Percentiles rank a stretch among this genome's conserved stretches.
These are phyloP conservation scores for Silurus meridionalis DNA, from an alignment of 2,113 vertebrate genomes.

Conservation along the genomic window DNA sequence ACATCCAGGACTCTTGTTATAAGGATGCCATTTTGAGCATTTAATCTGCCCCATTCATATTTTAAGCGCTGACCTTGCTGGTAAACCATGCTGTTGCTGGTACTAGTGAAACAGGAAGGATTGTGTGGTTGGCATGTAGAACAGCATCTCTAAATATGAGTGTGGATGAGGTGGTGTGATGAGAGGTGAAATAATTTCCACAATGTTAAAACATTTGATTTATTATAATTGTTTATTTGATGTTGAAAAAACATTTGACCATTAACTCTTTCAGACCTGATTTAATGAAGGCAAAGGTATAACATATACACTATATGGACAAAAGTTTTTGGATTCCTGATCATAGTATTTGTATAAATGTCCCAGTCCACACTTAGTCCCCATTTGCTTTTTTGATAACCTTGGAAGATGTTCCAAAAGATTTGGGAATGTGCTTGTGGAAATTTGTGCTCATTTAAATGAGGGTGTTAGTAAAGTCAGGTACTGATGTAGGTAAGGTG, in stretches of 20 bases:
- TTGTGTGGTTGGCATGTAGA: conserved; percentile 43
- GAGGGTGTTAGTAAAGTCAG: too few species aligned
- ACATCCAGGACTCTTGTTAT: not conserved
- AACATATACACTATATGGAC: not conserved
- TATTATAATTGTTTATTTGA: not conserved
- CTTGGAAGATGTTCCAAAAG: too few species aligned
- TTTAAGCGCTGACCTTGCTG: not conserved
- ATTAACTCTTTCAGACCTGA: not conserved
- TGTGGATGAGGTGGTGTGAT: not conserved
- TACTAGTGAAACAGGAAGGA: conserved; percentile 28
- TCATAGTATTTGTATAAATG: too few species aligned
- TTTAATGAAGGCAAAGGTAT: not conserved
- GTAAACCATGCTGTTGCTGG: too few species aligned
- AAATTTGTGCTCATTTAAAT: too few species aligned
- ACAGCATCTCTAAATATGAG: conserved; percentile 15
- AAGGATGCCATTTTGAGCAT: not conserved
- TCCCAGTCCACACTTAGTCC: too few species aligned
- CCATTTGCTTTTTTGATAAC: too few species aligned
- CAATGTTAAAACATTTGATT: too few species aligned
- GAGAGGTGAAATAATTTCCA: conserved; percentile 13
- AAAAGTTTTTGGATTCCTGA: too few species aligned
- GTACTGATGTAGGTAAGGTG: too few species aligned
- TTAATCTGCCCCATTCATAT: not conserved
- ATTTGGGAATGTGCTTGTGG: too few species aligned
- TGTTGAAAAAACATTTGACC: not conserved